A percentile compares a stretch with the other conserved stretches of the same genome.
Conservation (phyloP, 2,797 vertebrate species). For the Parambassis ranga region DNA sequence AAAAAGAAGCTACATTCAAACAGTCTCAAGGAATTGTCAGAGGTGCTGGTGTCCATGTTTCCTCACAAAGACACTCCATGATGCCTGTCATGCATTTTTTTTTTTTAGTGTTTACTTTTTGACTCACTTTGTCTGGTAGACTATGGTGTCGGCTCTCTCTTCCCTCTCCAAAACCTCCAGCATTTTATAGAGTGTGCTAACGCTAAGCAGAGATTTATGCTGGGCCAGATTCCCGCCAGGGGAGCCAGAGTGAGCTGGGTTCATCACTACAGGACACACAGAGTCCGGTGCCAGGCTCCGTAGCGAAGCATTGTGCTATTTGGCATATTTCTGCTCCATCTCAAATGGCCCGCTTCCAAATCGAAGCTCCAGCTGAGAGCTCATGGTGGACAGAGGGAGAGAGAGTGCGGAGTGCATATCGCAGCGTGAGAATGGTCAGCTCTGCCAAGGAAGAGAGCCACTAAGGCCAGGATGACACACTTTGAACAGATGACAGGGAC, state of each 20-base stretch:
- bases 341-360: slow-evolving; percentile 56
- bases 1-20: slow-evolving; percentile 1
- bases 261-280: slow-evolving; percentile 50
- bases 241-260: slow-evolving; percentile 48
- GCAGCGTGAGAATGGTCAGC: slow-evolving; percentile 53
- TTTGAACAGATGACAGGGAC: slow-evolving; percentile 74
- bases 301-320: slow-evolving; percentile 55
- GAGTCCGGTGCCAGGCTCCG: slow-evolving; percentile 52
- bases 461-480: slow-evolving; percentile 64
- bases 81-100: too few relatives aligned
- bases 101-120: slow-evolving; percentile 17
- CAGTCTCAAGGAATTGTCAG: slow-evolving; percentile 2
- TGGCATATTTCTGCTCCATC: slow-evolving; percentile 53
- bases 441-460: slow-evolving; percentile 58
- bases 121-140: slow-evolving; percentile 1
- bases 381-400: slow-evolving; percentile 49
- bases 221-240: slow-evolving; percentile 43
- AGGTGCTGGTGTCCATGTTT: slow-evolving; percentile 5
- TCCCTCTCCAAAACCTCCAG: slow-evolving; percentile 8
- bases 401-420: slow-evolving; percentile 44
- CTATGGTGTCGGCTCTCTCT: background rate
- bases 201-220: slow-evolving; percentile 41
- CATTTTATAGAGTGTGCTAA: slow-evolving; percentile 19
- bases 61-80: slow-evolving; percentile 1
- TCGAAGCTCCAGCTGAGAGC: slow-evolving; percentile 55